Evolutionary conservation across 2,888 invertebrate species (phyloP).

Genomic region (Cetonia aurata): DNA sequence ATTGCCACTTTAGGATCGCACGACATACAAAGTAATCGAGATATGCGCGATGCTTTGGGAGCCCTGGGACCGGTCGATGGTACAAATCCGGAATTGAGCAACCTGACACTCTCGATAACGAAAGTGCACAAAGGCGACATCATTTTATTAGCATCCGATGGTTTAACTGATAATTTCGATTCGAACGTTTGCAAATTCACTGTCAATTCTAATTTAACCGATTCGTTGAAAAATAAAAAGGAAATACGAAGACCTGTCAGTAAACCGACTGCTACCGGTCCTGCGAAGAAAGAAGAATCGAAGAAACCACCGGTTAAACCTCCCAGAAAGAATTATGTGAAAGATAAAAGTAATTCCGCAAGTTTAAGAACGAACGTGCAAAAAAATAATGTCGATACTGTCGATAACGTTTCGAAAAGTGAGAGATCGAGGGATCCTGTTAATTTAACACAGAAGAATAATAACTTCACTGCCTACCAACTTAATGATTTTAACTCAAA

Average conservation of each 20-base stretch:
- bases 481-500: conserved; percentile 14
- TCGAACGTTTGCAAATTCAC: conserved; percentile 92
- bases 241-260: conserved; percentile 11
- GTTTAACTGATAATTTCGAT: conserved; percentile 91
- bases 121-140: conserved; percentile 84
- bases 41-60: conserved; percentile 90
- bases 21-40: conserved; percentile 84
- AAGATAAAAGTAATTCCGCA: conserved; percentile 3
- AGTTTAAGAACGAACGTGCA: conserved; percentile 2
- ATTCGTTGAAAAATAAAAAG: conserved; percentile 64
- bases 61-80: conserved; percentile 91
- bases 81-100: conserved; percentile 85
- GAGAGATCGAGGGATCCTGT: background rate
- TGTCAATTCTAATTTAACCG: conserved; percentile 63
- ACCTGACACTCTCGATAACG: conserved; percentile 87
- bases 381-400: background rate
- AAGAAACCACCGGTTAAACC: conserved; percentile 47
- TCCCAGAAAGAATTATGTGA: conserved; percentile 48
- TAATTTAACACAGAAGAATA: background rate
- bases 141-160: conserved; percentile 90
- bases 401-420: conserved; percentile 41
- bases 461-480: background rate
- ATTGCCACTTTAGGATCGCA: conserved; percentile 84
- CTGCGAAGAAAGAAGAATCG: conserved; percentile 6
- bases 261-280: conserved; percentile 12